Evolutionary conservation across 2,888 invertebrate genomes (phyloP), one percentile per base, ranked within the genome.

Genomic region (Cataglyphis cursor): DNA sequence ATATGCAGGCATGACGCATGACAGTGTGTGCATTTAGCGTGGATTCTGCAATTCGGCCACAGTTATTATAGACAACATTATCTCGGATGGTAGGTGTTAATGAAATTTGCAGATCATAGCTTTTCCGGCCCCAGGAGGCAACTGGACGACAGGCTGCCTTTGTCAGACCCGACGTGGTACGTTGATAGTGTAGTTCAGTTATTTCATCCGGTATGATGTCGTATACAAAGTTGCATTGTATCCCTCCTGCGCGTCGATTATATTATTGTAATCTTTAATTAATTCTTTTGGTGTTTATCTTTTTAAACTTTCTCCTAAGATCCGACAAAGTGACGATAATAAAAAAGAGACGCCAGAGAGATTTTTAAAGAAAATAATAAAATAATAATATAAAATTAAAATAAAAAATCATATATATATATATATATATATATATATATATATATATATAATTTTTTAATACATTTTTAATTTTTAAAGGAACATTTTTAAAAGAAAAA

Each of bases 81-180:
- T 93, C 91, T 91, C 90, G 88, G 86, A 80, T 85, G 90, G 90
- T 89, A 85, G 91, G 91, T 92, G 92, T 92, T 93, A 93, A 94
- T 93, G 93, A 93, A 93, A 94, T 94, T 93, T 92, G 92, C 91
- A 91, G 92, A 90, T 93, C 91, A 89, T 92, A 90, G 91, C 90
- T 91, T 92, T 91, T 90, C 87, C 87, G 89, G 81, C 85, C 93
- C 89, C 91, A 87, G 62, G 91, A 88, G 92, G 89, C 81, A 81
- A n/a, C 78, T 44, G 76, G 54, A 76, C 24, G 65, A 57, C 65
- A 21, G 54, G 48, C 54, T 21, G 70, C 74, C 62, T 68, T 74
- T 51, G 65, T 74, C 59, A 64, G 54, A 61, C 35, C 15, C 61
- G 75, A 72, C 41, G 57, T 54, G 38, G 24, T 28, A 66, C 65